Evolutionary conservation across 2,888 invertebrate species (phyloP).

Genomic region (Halocaridina rubra): DNA sequence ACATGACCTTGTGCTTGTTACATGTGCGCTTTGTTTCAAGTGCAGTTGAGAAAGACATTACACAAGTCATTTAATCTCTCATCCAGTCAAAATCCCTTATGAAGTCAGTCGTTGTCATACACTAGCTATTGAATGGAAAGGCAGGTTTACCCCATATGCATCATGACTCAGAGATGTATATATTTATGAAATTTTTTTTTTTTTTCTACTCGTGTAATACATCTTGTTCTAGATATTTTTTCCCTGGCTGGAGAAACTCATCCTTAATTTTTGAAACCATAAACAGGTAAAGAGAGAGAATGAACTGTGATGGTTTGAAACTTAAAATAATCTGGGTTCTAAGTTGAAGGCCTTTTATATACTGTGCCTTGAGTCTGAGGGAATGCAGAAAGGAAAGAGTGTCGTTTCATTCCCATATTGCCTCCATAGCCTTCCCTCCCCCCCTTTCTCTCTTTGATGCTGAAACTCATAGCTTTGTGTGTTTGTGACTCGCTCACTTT

Average conservation of each 20-base stretch:
- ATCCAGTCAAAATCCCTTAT: background rate
- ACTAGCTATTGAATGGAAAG: background rate
- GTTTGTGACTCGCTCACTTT: no score
- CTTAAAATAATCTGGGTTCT: background rate
- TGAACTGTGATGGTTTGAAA: background rate
- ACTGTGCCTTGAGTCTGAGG: background rate
- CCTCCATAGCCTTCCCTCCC: no score
- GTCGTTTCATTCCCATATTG: no score
- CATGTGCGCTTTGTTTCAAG: background rate
- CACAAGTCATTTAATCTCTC: background rate
- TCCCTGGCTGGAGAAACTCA: background rate
- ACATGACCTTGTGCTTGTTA: background rate
- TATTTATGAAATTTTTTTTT: background rate
- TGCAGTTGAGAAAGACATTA: background rate
- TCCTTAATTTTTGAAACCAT: background rate
- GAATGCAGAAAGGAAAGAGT: background rate
- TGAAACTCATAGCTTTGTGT: no score
- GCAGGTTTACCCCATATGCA: background rate
- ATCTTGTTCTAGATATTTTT: background rate
- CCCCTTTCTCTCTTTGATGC: no score
- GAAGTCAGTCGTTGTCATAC: background rate
- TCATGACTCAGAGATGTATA: background rate
- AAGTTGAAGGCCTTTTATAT: background rate
- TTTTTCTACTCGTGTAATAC: no score
- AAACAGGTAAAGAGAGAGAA: no score